Evolutionary conservation across 2,888 invertebrate genomes (phyloP).

Genomic region (Mythimna loreyi): DNA sequence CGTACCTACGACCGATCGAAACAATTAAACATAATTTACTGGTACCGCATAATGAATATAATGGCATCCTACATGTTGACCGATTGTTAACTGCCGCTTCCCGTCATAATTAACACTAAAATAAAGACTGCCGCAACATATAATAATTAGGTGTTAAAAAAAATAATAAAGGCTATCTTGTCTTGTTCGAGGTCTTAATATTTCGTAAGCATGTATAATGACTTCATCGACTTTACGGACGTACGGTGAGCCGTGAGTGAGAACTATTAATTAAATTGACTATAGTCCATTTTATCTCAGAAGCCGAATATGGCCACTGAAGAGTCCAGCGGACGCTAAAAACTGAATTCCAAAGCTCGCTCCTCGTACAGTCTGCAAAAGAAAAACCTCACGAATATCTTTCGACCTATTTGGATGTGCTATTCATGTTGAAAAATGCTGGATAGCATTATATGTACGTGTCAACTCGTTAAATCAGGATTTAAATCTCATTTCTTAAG

Average conservation of each 20-base stretch:
- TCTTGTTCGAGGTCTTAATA: slow-evolving; percentile 68
- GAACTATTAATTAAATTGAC: slow-evolving; percentile 83
- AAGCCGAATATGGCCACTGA: slow-evolving; percentile 78
- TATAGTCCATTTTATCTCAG: slow-evolving; percentile 75
- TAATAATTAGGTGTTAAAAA: slow-evolving; percentile 65
- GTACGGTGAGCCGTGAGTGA: slow-evolving; percentile 73
- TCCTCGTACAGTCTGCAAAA: slow-evolving; percentile 78
- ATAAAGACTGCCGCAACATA: slow-evolving; percentile 51
- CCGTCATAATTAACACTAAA: slow-evolving; percentile 61
- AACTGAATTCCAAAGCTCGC: slow-evolving; percentile 78
- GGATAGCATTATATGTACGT: slow-evolving; percentile 75
- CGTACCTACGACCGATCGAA: slow-evolving; percentile 54
- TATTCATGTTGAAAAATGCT: slow-evolving; percentile 77
- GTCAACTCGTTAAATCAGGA: slow-evolving; percentile 78
- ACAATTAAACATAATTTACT: slow-evolving; percentile 62
- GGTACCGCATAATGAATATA: slow-evolving; percentile 54
- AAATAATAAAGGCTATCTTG: slow-evolving; percentile 58
- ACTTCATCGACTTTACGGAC: slow-evolving; percentile 77
- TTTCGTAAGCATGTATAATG: slow-evolving; percentile 82
- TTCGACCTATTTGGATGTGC: slow-evolving; percentile 72
- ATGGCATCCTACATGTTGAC: slow-evolving; percentile 62
- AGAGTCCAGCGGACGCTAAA: slow-evolving; percentile 78
- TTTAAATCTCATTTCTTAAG: slow-evolving; percentile 72
- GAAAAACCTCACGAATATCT: slow-evolving; percentile 75
- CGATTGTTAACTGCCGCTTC: slow-evolving; percentile 53